Base-by-base conservation (phyloP, 2,888 invertebrate genomes). In the Strigamia maritima region DNA sequence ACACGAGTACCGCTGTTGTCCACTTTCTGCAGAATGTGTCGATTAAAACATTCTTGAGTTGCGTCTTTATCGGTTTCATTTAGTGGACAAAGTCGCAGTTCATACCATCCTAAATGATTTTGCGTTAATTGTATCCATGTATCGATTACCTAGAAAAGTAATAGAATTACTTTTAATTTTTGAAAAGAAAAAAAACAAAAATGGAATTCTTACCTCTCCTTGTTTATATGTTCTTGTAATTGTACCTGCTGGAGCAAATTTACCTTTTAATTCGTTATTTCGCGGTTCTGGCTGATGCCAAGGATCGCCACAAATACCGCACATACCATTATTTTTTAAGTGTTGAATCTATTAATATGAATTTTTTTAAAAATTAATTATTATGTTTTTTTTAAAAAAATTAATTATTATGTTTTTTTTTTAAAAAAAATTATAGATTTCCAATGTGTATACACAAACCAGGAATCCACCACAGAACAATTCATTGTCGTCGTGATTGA, bases 181-280 rank as follows among this genome's bases (percentile, higher is more conserved):
- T 14, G 2, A 14, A 44, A 10, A 10, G 16, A 44, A 44, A 44
- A 44, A 10, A 44, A 44, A 14, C 8, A 44, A 2, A n/a, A n/a
- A n/a, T n/a, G n/a, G n/a, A n/a, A n/a, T 44, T 44, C 22, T 31
- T 74, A 78, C 78, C 38, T 94, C 94, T 38, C 95, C 95, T 3
- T 92, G 90, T 79, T 92, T 91, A 86, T 94, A 95, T 83, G 92
- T 92, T 80, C 92, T 88, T 26, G 92, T 91, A 82, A 94, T 92
- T 83, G 94, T 93, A 38, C 94, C 95, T 86, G 93, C 95, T 86
- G 93, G 93, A 65, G 92, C 95, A 84, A 90, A 95, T 86, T 91
- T 90, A 6, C 95, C 95, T 3, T 94, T 94, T 0, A 94, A 94
- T 87, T 95, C 95, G 84, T 95, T 95, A 0, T 93, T 92, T n/a